These are phyloP conservation scores for Leptonema lineaticorne DNA, from an alignment of 1,140 invertebrate genomes.

Conservation along the genomic window DNA sequence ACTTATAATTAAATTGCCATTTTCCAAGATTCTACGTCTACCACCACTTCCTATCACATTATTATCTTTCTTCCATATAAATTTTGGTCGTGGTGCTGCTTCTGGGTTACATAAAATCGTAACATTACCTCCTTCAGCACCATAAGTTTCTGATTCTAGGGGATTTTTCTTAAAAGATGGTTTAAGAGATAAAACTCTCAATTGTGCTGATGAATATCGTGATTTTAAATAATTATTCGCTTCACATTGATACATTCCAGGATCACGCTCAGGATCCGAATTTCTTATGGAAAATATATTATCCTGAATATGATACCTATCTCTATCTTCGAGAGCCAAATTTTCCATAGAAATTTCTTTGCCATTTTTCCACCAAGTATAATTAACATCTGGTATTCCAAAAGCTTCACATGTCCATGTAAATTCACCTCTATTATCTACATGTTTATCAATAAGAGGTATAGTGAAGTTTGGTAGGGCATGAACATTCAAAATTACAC, in stretches of 20 bases:
- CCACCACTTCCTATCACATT: slow-evolving; percentile 77
- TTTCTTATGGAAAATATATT: slow-evolving; percentile 84
- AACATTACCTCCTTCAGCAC: slow-evolving; percentile 86
- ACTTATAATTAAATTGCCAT: slow-evolving; percentile 82
- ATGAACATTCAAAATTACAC: slow-evolving; percentile 82
- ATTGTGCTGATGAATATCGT: slow-evolving; percentile 83
- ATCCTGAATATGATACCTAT: slow-evolving; percentile 78
- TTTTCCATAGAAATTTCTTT: slow-evolving; percentile 66
- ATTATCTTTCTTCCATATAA: slow-evolving; percentile 90
- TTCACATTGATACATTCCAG: slow-evolving; percentile 95
- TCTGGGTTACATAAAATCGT: slow-evolving; percentile 92
- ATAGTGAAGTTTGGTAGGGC: slow-evolving; percentile 93
- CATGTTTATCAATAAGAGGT: slow-evolving; percentile 82
- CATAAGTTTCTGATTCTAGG: slow-evolving; percentile 84
- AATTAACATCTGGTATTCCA: slow-evolving; percentile 91
- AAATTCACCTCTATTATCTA: slow-evolving; percentile 81
- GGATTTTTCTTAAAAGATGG: slow-evolving; percentile 91
- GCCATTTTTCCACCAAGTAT: slow-evolving; percentile 91
- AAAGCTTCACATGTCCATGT: slow-evolving; percentile 95
- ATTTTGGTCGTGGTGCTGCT: slow-evolving; percentile 86
- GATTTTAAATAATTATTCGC: slow-evolving; percentile 87
- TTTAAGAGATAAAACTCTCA: slow-evolving; percentile 81
- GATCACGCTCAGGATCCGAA: slow-evolving; percentile 76
- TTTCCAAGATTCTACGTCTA: slow-evolving; percentile 75
- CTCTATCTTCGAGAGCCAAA: slow-evolving; percentile 67